Percentiles rank a stretch among this genome's conserved stretches.
phyloP scores from a whole-genome alignment of 2,888 invertebrate genomes.

The Drosophila helvetica region DNA sequence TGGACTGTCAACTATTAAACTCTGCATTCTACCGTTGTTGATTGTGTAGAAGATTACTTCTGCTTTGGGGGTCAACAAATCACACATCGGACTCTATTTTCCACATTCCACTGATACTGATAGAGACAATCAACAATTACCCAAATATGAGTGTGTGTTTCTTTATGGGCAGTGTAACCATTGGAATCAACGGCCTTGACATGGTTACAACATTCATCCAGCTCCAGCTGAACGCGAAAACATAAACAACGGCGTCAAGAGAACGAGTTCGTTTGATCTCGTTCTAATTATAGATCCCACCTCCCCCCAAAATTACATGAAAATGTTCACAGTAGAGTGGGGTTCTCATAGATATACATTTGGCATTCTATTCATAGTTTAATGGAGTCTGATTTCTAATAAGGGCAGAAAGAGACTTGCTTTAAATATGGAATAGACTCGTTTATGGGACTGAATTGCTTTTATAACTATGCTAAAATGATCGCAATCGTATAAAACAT shows the following conservation, averaged over 20 bases:
- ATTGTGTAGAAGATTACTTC: too few relatives aligned
- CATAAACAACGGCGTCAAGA: conserved; percentile 56
- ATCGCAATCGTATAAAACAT: not conserved
- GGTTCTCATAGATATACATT: not conserved
- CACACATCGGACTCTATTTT: not conserved
- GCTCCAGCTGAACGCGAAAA: conserved; percentile 28
- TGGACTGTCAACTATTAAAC: not conserved
- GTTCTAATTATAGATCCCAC: conserved; percentile 32
- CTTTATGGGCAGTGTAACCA: conserved; percentile 45
- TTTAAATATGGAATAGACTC: not conserved
- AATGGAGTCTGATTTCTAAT: not conserved
- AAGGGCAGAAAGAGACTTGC: not conserved
- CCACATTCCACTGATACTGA: not conserved
- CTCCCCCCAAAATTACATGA: conserved; percentile 9
- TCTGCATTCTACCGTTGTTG: not conserved
- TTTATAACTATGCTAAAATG: not conserved
- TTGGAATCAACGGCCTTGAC: conserved; percentile 61
- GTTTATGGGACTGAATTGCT: not conserved
- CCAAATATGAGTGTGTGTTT: conserved; percentile 26
- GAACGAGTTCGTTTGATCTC: conserved; percentile 34
- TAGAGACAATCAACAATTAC: conserved; percentile 19
- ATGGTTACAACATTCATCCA: conserved; percentile 65
- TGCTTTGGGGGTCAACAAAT: too few relatives aligned
- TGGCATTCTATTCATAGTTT: not conserved
- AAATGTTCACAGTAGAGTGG: conserved; percentile 13